Evolutionary conservation across 2,888 invertebrate species (phyloP).

Genomic region (Drosophila lacicola): DNA sequence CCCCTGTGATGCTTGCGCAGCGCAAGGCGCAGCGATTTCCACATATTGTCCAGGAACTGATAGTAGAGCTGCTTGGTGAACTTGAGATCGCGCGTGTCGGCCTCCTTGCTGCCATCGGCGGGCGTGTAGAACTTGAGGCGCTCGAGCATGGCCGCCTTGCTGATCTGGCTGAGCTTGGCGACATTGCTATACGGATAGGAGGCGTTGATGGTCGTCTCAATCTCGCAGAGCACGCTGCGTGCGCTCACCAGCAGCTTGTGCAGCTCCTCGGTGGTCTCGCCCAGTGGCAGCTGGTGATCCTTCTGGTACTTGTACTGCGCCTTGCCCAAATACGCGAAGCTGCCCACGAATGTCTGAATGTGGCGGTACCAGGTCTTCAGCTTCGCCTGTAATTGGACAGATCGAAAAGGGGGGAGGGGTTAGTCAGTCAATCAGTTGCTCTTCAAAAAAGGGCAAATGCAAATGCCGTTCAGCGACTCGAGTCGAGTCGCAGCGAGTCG

Average conservation of each 20-base stretch:
- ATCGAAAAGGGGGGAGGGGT: slow-evolving; percentile 17
- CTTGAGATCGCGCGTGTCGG: slow-evolving; percentile 66
- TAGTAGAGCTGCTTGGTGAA: slow-evolving; percentile 73
- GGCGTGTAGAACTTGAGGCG: slow-evolving; percentile 71
- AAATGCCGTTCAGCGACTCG: slow-evolving; percentile 29
- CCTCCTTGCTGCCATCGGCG: slow-evolving; percentile 49
- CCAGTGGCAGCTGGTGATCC: slow-evolving; percentile 51
- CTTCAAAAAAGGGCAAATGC: slow-evolving; percentile 34
- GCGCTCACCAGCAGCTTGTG: slow-evolving; percentile 75
- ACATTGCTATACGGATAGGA: slow-evolving; percentile 62
- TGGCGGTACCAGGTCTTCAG: slow-evolving; percentile 81
- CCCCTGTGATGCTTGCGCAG: slow-evolving; percentile 33
- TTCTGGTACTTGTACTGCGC: slow-evolving; percentile 73
- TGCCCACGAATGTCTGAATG: slow-evolving; percentile 82
- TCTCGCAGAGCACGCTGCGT: slow-evolving; percentile 79
- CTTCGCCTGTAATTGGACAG: slow-evolving; percentile 66
- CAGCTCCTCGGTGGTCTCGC: slow-evolving; percentile 68
- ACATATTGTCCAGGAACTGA: slow-evolving; percentile 69
- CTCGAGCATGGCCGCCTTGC: slow-evolving; percentile 53
- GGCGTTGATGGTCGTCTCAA: slow-evolving; percentile 82
- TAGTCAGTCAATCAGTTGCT: slow-evolving; percentile 14
- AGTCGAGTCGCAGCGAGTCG: neutral
- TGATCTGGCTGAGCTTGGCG: slow-evolving; percentile 59
- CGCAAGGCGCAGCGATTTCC: slow-evolving; percentile 43
- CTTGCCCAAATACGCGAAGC: slow-evolving; percentile 78